Evolutionary conservation across 2,113 vertebrate species (phyloP).

Genomic region (Hippocampus barbouri): DNA sequence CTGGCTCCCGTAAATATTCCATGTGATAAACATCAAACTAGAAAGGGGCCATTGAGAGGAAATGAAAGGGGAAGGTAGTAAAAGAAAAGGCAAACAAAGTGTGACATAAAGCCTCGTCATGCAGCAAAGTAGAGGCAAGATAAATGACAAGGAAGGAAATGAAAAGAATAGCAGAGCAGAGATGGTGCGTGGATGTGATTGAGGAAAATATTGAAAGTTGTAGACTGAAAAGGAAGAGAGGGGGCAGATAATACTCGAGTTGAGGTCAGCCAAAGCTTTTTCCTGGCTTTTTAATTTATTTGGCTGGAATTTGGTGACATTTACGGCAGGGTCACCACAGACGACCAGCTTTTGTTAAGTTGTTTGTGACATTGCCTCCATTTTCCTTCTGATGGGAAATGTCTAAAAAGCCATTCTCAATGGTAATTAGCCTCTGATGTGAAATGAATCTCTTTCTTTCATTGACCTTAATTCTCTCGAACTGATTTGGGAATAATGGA

Average conservation of each 20-base stretch:
- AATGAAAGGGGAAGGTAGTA: neutral
- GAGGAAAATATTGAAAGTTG: neutral
- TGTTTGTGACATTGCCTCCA: neutral
- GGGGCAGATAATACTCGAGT: neutral
- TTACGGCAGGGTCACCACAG: neutral
- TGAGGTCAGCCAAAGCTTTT: neutral
- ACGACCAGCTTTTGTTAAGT: neutral
- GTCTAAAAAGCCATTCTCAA: neutral
- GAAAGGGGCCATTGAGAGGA: neutral
- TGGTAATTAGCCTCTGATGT: neutral
- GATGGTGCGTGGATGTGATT: neutral
- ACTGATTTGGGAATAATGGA: neutral
- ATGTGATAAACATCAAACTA: neutral
- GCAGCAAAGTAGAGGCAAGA: neutral
- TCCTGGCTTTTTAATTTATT: neutral
- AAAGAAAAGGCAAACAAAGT: slow-evolving; percentile 3
- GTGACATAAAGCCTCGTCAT: neutral
- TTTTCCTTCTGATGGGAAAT: neutral
- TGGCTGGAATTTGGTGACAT: neutral
- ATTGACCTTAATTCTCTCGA: neutral
- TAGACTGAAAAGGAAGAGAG: neutral
- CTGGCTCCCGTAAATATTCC: neutral
- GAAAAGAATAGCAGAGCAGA: neutral
- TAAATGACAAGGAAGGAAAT: neutral
- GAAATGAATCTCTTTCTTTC: neutral